phyloP scores from a whole-genome alignment of 2,113 vertebrate genomes.

The Phyllostomus hastatus region DNA sequence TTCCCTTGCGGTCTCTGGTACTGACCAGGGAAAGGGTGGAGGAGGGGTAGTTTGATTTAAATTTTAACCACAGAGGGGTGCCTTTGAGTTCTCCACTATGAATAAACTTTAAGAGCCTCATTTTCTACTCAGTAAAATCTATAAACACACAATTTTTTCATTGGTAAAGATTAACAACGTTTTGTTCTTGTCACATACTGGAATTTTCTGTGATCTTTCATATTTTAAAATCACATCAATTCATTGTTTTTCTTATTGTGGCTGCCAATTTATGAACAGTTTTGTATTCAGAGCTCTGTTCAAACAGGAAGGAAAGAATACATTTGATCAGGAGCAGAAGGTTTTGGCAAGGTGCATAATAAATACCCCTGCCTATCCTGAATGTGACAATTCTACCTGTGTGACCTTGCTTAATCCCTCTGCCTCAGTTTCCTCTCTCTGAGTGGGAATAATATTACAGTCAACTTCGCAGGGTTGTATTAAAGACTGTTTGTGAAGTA shows the following conservation, averaged over 20 bases:
- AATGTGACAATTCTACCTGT: background rate
- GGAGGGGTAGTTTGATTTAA: background rate
- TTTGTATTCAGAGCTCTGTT: constrained; percentile 1
- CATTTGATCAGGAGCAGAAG: background rate
- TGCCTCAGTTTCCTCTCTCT: background rate
- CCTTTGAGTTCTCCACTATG: background rate
- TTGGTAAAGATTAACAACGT: background rate
- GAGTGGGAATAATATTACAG: background rate
- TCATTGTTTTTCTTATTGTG: background rate
- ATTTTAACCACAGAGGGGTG: background rate
- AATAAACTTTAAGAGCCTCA: background rate
- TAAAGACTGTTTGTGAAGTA: background rate
- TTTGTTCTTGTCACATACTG: background rate
- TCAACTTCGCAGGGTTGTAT: background rate
- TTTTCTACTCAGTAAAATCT: background rate
- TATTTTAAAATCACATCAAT: constrained; percentile 35
- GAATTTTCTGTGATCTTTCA: background rate
- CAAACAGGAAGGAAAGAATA: background rate
- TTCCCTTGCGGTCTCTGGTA: background rate
- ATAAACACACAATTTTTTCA: background rate
- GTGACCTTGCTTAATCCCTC: background rate
- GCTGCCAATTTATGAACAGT: background rate
- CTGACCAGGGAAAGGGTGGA: background rate
- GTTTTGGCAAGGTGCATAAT: background rate
- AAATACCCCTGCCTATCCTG: background rate